phyloP scores from a whole-genome alignment of 2,797 vertebrate species.

The Thalassophryne amazonica region DNA sequence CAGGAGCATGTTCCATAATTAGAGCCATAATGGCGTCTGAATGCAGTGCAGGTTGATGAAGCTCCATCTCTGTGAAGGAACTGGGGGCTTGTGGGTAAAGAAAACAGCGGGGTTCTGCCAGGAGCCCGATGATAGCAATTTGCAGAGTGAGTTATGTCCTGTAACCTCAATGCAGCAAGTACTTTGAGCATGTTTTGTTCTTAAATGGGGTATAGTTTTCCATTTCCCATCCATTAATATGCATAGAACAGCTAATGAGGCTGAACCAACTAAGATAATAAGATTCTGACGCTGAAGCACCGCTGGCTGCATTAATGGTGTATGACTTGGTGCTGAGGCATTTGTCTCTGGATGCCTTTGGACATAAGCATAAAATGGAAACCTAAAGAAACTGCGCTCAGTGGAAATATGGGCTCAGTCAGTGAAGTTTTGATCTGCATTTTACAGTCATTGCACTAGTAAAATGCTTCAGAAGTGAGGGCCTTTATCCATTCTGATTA shows the following conservation, averaged over 20 bases:
- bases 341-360: conserved; percentile 69
- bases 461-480: conserved; percentile 23
- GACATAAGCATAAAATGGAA: conserved; percentile 53
- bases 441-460: conserved; percentile 44
- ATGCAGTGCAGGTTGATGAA: conserved; percentile 80
- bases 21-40: conserved; percentile 81
- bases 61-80: conserved; percentile 72
- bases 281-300: conserved; percentile 73
- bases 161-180: conserved; percentile 65
- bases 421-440: conserved; percentile 47
- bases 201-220: conserved; percentile 78
- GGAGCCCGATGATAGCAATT: conserved; percentile 81
- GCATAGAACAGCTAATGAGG: conserved; percentile 82
- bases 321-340: conserved; percentile 71
- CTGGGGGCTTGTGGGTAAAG: conserved; percentile 78
- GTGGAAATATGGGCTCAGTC: conserved; percentile 31
- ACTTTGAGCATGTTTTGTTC: conserved; percentile 75
- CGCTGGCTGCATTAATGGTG: conserved; percentile 72
- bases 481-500: conserved; percentile 34
- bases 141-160: conserved; percentile 83
- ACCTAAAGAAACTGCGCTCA: conserved; percentile 45
- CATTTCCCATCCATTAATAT: conserved; percentile 82
- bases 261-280: conserved; percentile 83
- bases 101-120: conserved; percentile 81
- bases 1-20: conserved; percentile 79